phyloP scores from a whole-genome alignment of 2,797 vertebrate genomes.

The Alexandromys oeconomus region DNA sequence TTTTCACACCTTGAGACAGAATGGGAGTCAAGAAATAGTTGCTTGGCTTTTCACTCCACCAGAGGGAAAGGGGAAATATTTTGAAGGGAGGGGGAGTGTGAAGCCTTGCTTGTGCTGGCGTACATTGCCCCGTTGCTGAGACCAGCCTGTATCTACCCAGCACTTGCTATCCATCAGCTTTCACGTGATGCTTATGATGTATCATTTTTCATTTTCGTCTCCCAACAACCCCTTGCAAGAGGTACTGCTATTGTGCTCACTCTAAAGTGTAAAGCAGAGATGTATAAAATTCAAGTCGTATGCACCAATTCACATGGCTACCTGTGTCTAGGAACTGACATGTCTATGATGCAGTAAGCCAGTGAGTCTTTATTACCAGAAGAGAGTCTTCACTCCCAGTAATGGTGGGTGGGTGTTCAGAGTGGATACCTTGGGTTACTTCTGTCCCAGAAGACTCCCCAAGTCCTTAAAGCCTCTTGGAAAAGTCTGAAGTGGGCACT shows the following conservation, averaged over 20 bases:
- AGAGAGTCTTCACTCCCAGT: not conserved
- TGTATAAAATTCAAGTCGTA: not conserved
- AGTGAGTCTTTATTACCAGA: not conserved
- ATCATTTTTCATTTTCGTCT: not conserved
- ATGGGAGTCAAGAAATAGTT: not conserved
- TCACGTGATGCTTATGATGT: not conserved
- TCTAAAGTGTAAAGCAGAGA: not conserved
- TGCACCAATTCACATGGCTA: accelerated
- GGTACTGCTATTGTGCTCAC: not conserved
- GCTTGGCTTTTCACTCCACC: not conserved
- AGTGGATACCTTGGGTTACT: accelerated
- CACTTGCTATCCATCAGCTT: not conserved
- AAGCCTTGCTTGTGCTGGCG: accelerated
- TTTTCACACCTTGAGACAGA: not conserved
- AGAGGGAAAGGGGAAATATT: not conserved
- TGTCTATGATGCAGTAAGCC: not conserved
- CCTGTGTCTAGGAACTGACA: not conserved
- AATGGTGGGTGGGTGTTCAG: not conserved
- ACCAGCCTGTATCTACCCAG: not conserved
- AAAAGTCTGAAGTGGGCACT: slow-evolving; percentile 35
- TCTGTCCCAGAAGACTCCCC: not conserved
- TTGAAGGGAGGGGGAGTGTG: not conserved
- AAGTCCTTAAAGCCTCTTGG: not conserved
- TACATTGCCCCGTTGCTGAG: not conserved
- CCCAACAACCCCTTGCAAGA: not conserved